Evolutionary conservation across 2,797 vertebrate species (phyloP), one percentile per base, ranked within the genome.

Genomic region (Sebastes minor): DNA sequence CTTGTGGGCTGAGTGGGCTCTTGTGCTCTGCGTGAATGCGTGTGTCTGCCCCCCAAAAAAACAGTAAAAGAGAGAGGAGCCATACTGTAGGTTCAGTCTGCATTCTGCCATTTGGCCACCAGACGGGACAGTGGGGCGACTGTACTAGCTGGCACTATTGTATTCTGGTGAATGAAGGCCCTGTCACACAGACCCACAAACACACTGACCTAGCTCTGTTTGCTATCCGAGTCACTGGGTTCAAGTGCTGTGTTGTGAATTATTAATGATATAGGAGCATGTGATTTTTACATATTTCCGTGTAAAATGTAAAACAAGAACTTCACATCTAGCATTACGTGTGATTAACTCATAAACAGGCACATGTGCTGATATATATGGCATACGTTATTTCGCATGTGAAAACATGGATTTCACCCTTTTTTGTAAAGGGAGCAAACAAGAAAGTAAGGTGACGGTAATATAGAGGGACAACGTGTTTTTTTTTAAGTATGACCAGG

Each of bases 101-200:
- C 84, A 86, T 91, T 92, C 88, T 89, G 85, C 72, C 76, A 23
- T 88, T 85, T 88, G 88, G 87, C 86, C 90, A 89, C 71, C 80
- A 88, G 91, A 82, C 83, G 42, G 80, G 91, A 94, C 93, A 94
- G 92, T 82, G 61, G 86, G 83, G 75, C 28, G 32, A 89, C 92
- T 92, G 94, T 93, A 91, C 91, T 86, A 71, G 90, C 85, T 89
- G 92, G 86, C 84, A 91, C 94, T 80, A 92, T 95, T 95, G 95
- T 95, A 27, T 86, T 85, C 53, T 79, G 57, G 25, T 93, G 93
- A 95, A 95, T 90, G 88, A 87, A 68, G 81, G 74, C 78, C 86
- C 88, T 90, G 87, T 91, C 80, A 59, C 13, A 52, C 13, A 52
- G 71, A 79, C 83, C 84, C 80, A 81, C 70, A 86, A 64, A 91